Percentiles rank a stretch among this genome's conserved stretches.
phyloP scores from a whole-genome alignment of 2,888 invertebrate species.

The Brachynemurus nebulosus region DNA sequence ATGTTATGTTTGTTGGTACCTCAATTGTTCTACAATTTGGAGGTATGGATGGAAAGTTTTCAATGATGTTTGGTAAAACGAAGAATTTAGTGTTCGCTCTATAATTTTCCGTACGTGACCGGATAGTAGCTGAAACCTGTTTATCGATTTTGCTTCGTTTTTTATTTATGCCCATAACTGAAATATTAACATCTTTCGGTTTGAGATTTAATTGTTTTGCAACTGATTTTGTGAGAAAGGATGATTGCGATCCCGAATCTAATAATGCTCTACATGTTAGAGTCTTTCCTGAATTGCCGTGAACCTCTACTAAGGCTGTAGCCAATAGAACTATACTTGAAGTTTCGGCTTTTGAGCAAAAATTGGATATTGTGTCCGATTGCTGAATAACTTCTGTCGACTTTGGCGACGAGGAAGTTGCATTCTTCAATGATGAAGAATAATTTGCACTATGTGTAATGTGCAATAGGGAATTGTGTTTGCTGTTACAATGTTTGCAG shows the following conservation, averaged over 20 bases:
- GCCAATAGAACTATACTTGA: neutral
- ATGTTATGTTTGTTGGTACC: too few species aligned
- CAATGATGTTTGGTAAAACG: neutral
- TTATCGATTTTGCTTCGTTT: too few species aligned
- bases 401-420: too few species aligned
- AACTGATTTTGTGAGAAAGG: neutral
- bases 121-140: neutral
- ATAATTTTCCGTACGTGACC: neutral
- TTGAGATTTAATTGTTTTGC: neutral
- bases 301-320: neutral
- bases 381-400: neutral
- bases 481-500: too few species aligned
- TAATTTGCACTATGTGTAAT: too few species aligned
- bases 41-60: neutral
- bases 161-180: too few species aligned
- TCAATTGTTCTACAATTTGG: neutral
- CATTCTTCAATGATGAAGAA: too few species aligned
- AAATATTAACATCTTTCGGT: too few species aligned
- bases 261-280: neutral
- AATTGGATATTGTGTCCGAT: neutral
- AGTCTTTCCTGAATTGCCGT: neutral
- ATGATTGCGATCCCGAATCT: neutral
- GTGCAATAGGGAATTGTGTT: too few species aligned
- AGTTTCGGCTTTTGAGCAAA: neutral
- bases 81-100: neutral